Percentiles rank a stretch among this genome's conserved stretches.
Conservation (phyloP, 2,888 invertebrate genomes). For the Hirtodrosophila confusa region DNA sequence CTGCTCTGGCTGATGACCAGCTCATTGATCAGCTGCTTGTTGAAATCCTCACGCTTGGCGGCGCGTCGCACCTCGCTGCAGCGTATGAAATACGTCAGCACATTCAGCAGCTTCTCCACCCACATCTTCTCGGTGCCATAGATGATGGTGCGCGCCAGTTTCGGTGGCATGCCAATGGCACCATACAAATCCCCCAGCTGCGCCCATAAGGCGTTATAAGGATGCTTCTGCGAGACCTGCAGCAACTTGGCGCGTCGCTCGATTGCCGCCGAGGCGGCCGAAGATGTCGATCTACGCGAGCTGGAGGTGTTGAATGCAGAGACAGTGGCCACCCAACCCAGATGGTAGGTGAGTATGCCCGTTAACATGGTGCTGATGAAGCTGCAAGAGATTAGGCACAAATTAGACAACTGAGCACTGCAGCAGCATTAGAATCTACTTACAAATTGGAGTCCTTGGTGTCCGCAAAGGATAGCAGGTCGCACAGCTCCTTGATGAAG, state of each 20-base stretch:
- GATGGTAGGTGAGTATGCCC: constrained; percentile 94
- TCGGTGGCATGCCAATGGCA: constrained; percentile 91
- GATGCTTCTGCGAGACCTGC: constrained; percentile 87
- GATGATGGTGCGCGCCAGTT: constrained; percentile 92
- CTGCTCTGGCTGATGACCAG: constrained; percentile 58
- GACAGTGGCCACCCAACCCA: constrained; percentile 95
- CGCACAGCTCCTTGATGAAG: constrained; percentile 87
- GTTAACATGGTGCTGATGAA: constrained; percentile 95
- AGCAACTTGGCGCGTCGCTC: constrained; percentile 85
- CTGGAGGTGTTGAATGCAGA: constrained; percentile 81
- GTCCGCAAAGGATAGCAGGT: constrained; percentile 89
- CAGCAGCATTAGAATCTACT: constrained; percentile 81
- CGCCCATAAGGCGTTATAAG: constrained; percentile 95
- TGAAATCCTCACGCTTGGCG: constrained; percentile 84
- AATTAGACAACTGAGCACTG: constrained; percentile 12
- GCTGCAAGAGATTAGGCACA: constrained; percentile 85
- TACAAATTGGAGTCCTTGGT: constrained; percentile 96
- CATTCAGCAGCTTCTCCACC: constrained; percentile 89
- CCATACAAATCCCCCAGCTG: constrained; percentile 94
- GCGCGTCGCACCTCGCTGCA: constrained; percentile 89
- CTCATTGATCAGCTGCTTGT: constrained; percentile 78
- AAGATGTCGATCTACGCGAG: constrained; percentile 59
- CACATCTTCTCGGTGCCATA: constrained; percentile 87
- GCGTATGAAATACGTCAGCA: constrained; percentile 94
- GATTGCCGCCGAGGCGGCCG: constrained; percentile 72